Base-by-base conservation (phyloP, 1,140 invertebrate species). In the Patella vulgata region DNA sequence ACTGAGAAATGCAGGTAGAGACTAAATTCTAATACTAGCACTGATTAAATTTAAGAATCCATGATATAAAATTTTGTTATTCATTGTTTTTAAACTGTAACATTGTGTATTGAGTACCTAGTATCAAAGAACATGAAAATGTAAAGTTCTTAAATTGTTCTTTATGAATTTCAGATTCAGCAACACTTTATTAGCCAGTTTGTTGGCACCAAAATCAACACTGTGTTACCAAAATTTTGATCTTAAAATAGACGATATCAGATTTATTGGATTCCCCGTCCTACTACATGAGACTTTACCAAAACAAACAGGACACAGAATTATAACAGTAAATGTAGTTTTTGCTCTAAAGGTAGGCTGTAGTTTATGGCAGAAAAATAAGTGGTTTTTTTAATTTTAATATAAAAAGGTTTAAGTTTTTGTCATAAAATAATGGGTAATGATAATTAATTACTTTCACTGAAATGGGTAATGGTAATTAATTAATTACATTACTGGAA, bases 251-350 rank as follows among this genome's bases (percentile, higher is more conserved):
- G 96, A 97, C 85, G 93, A 97, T 88, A 92, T 97, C 0, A 86
- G 94, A 42, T 97, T 97, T 86, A 92, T 97, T 25, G 94, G 95
- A 8, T 95, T 96, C 85, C 96, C 96, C 0, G 85, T 96, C 14
- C 5, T 36, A 36, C 14, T 36, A 36, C 33, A 36, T 36, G 33
- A 8, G 5, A 36, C 33, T 36, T 8, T 14, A 8, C 6, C 6
- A 8, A 36, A 36, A 36, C 33, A 36, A 36, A 36, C 33, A 8
- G 33, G 33, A 51, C 71, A 72, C 23, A 89, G 89, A 30, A 90
- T 90, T 54, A 91, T 93, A 82, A 87, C 95, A 27, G 94, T 97
- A 52, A 94, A 96, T 84, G 91, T 97, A 76, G 93, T 96, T 2
- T 96, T 97, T 89, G 94, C 93, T 14, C 82, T 97, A 33, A 90